These are phyloP conservation scores for Priocnemis perturbator DNA, from an alignment of 2,888 invertebrate species.

Conservation along the genomic window DNA sequence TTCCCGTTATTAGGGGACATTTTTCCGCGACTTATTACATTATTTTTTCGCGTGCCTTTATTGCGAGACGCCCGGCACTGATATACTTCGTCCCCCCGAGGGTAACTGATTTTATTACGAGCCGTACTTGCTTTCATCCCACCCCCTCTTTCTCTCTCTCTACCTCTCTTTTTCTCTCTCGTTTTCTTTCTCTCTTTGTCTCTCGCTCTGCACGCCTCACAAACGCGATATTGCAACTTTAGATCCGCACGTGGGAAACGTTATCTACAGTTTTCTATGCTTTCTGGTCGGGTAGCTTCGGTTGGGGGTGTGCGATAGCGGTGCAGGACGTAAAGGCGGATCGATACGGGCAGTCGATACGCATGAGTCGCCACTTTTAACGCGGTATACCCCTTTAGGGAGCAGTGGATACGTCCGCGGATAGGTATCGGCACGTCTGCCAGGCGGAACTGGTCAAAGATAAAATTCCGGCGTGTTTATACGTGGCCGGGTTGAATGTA, in stretches of 20 bases:
- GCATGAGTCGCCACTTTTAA: no score
- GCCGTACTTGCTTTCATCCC: background rate
- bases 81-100: slow-evolving; percentile 3
- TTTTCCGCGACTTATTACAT: slow-evolving; percentile 23
- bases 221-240: slow-evolving; percentile 3
- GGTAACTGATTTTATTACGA: slow-evolving; percentile 6
- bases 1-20: slow-evolving; percentile 19
- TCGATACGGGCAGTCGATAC: background rate
- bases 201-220: no score
- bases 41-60: slow-evolving; percentile 6
- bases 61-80: slow-evolving; percentile 2
- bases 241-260: background rate
- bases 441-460: no score
- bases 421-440: no score
- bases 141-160: no score
- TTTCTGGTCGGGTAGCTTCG: background rate
- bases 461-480: no score
- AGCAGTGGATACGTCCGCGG: no score
- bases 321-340: slow-evolving; percentile 3
- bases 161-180: no score
- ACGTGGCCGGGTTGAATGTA: no score
- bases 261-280: slow-evolving; percentile 5
- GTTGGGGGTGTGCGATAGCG: slow-evolving; percentile 1
- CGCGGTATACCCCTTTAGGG: no score
- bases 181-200: no score